Conservation (phyloP, 2,888 invertebrate species). For the Prosopocoilus inquinatus region DNA sequence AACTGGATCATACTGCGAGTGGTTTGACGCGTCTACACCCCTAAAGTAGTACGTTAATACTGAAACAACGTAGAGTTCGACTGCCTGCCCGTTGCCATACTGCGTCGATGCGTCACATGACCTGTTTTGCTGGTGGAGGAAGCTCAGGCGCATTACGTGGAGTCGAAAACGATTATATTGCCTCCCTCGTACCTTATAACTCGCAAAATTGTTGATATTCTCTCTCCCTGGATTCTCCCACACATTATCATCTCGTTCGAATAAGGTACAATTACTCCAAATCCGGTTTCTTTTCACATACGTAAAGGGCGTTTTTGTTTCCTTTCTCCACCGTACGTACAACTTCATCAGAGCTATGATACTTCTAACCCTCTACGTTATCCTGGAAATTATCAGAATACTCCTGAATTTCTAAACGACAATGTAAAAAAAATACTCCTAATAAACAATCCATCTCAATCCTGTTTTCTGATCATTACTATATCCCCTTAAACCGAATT, state of each 20-base stretch:
- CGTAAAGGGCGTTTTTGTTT: background rate
- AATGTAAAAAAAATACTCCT: no score
- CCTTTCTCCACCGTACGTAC: background rate
- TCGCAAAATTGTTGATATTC: conserved; percentile 18
- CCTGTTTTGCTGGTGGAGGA: conserved; percentile 36
- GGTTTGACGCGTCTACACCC: conserved; percentile 10
- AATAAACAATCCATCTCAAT: no score
- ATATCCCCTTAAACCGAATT: no score
- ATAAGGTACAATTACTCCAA: conserved; percentile 7
- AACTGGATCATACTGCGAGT: background rate
- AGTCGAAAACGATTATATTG: conserved; percentile 6
- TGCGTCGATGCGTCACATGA: conserved; percentile 52
- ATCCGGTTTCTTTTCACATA: background rate
- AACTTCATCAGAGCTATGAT: background rate
- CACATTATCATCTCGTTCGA: conserved; percentile 13
- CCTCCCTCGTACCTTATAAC: conserved; percentile 8
- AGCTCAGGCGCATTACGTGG: conserved; percentile 31
- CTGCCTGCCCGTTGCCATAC: conserved; percentile 39
- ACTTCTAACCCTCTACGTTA: background rate
- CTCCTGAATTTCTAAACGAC: no score
- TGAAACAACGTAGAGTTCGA: conserved; percentile 14
- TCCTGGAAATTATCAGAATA: background rate
- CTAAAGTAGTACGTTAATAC: background rate
- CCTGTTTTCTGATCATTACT: no score
- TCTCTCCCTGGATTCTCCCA: background rate